Evolutionary conservation across 2,113 vertebrate species (phyloP).

Genomic region (Xyrauchen texanus): DNA sequence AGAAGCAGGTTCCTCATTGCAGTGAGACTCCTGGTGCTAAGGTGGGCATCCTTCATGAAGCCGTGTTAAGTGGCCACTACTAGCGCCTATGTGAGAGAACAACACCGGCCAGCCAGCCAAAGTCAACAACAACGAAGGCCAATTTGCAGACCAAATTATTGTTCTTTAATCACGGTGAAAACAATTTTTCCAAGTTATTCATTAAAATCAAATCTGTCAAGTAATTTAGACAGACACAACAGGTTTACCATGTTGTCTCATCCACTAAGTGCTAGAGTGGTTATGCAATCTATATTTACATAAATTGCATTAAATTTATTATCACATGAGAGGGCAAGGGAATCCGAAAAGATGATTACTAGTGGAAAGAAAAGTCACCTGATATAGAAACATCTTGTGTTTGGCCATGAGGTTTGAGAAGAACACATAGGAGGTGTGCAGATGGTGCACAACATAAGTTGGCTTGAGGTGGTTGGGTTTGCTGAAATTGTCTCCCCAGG

Average conservation of each 20-base stretch:
- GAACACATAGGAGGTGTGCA: constrained; percentile 88
- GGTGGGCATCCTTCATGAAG: constrained; percentile 81
- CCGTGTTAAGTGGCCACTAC: constrained; percentile 75
- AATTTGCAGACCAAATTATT: too few relatives aligned
- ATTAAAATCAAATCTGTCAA: too few relatives aligned
- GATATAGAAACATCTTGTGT: constrained; percentile 76
- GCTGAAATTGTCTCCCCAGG: constrained; percentile 83
- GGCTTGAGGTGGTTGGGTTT: constrained; percentile 87
- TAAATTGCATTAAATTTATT: too few relatives aligned
- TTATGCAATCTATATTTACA: too few relatives aligned
- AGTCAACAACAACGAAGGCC: too few relatives aligned
- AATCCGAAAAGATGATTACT: neutral
- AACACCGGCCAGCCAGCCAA: neutral
- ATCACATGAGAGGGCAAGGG: neutral
- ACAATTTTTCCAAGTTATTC: too few relatives aligned
- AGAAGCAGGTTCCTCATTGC: constrained; percentile 87
- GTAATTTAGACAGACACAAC: too few relatives aligned
- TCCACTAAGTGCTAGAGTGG: too few relatives aligned
- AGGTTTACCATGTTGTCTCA: too few relatives aligned
- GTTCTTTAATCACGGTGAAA: too few relatives aligned
- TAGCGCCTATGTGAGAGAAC: constrained; percentile 77
- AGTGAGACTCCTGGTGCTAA: constrained; percentile 82
- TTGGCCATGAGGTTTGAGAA: constrained; percentile 68
- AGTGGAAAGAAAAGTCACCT: constrained; percentile 72
- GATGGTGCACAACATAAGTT: constrained; percentile 84